Conservation (phyloP, 1,140 invertebrate genomes). For the Littorina saxatilis region DNA sequence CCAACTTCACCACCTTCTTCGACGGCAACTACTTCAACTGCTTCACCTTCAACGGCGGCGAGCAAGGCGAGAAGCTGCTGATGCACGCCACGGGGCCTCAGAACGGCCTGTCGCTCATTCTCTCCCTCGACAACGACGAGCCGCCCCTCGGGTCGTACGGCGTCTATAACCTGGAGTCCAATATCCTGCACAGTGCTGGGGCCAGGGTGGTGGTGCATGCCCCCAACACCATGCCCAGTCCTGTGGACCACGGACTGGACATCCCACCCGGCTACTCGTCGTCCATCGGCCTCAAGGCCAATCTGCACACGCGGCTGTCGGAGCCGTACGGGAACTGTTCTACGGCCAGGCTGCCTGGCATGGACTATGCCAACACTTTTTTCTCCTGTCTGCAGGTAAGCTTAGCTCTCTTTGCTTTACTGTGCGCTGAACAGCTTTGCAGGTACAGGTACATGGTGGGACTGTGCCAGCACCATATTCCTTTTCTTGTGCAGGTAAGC, state of each 20-base stretch:
- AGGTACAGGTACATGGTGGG: too few relatives aligned
- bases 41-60: conserved; percentile 69
- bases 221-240: conserved; percentile 75
- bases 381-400: conserved; percentile 67
- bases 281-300: conserved; percentile 68
- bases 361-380: conserved; percentile 65
- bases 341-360: conserved; percentile 48
- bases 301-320: conserved; percentile 60
- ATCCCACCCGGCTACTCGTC: conserved; percentile 71
- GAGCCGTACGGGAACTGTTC: conserved; percentile 71
- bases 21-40: conserved; percentile 73
- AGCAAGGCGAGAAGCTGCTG: conserved; percentile 51
- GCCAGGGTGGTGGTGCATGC: conserved; percentile 74
- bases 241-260: conserved; percentile 72
- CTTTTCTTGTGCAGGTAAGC: too few relatives aligned
- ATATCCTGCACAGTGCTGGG: conserved; percentile 71
- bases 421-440: not conserved
- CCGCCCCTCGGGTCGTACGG: conserved; percentile 65
- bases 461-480: too few relatives aligned
- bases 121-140: conserved; percentile 70
- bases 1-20: conserved; percentile 66
- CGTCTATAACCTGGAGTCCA: conserved; percentile 67
- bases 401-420: conserved; percentile 42
- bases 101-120: conserved; percentile 67
- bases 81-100: conserved; percentile 71